These are phyloP conservation scores for Rhynchonycteris naso DNA, from an alignment of 2,797 vertebrate species.

Conservation along the genomic window DNA sequence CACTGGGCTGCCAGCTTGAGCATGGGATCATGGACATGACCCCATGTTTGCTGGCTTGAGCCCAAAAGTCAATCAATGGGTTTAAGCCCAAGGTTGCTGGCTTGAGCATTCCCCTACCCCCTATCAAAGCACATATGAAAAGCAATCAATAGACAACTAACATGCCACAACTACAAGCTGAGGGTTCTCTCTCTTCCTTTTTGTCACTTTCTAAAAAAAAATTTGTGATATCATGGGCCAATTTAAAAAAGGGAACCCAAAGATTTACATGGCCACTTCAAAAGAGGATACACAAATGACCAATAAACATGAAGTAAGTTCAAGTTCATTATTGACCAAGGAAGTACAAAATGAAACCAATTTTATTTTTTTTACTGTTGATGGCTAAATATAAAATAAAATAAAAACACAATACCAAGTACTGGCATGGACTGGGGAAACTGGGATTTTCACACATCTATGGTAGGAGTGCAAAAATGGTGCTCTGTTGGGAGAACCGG, in stretches of 20 bases:
- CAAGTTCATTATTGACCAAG: neutral
- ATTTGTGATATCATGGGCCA: neutral
- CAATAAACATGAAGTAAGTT: neutral
- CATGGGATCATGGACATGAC: too few species aligned
- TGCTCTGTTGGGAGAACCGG: neutral
- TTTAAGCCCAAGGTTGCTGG: too few species aligned
- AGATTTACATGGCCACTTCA: neutral
- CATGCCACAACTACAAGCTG: too few species aligned
- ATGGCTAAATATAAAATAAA: neutral
- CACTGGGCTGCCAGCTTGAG: too few species aligned
- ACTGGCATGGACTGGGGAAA: neutral
- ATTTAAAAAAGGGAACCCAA: neutral
- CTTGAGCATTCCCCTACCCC: too few species aligned
- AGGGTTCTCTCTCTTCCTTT: too few species aligned
- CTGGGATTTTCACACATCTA: neutral
- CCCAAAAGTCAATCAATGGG: too few species aligned
- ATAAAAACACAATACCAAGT: neutral
- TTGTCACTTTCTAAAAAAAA: too few species aligned
- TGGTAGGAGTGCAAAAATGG: neutral
- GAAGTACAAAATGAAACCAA: constrained; percentile 22
- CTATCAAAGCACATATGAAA: too few species aligned
- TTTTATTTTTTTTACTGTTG: neutral
- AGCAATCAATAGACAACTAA: too few species aligned
- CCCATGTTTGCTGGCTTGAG: too few species aligned
- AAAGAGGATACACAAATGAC: neutral